A percentile compares a stretch with the other conserved stretches of the same genome.
Evolutionary conservation across 2,113 vertebrate species (phyloP).

Genomic region (Microcebus lehilahytsara): DNA sequence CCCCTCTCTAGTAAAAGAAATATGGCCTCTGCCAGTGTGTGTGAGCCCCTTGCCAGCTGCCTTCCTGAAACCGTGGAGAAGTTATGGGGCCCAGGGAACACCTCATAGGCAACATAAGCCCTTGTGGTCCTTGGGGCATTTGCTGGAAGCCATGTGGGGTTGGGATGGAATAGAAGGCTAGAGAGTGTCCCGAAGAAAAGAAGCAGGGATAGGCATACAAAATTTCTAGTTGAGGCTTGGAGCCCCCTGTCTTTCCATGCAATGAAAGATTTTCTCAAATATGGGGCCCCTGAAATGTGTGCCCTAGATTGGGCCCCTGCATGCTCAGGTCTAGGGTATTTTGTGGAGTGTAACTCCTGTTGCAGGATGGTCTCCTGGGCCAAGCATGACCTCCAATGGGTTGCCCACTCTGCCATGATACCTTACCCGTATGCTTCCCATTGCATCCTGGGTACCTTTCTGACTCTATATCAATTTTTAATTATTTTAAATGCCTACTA

Average conservation of each 20-base stretch:
- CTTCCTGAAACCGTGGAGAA: background rate
- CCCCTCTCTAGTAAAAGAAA: background rate
- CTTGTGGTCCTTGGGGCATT: background rate
- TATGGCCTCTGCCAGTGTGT: too few relatives aligned
- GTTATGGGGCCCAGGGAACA: background rate
- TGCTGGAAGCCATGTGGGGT: fast-evolving
- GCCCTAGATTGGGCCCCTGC: background rate
- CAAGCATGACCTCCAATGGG: background rate
- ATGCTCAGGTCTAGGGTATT: background rate
- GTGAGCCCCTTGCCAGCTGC: background rate
- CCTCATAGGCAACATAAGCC: background rate
- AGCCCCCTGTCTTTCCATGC: background rate
- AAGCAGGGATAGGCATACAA: background rate
- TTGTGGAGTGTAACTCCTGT: background rate
- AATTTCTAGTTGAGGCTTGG: background rate
- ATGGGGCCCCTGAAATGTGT: background rate
- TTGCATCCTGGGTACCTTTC: fast-evolving
- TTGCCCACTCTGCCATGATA: background rate
- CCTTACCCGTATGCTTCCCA: background rate
- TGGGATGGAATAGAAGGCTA: background rate
- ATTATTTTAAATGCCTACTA: background rate
- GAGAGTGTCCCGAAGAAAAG: background rate
- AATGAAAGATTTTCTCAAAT: background rate
- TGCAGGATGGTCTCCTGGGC: background rate
- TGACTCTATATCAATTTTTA: background rate